These are phyloP conservation scores for Procavia capensis DNA, from an alignment of 2,113 vertebrate species.

Conservation along the genomic window DNA sequence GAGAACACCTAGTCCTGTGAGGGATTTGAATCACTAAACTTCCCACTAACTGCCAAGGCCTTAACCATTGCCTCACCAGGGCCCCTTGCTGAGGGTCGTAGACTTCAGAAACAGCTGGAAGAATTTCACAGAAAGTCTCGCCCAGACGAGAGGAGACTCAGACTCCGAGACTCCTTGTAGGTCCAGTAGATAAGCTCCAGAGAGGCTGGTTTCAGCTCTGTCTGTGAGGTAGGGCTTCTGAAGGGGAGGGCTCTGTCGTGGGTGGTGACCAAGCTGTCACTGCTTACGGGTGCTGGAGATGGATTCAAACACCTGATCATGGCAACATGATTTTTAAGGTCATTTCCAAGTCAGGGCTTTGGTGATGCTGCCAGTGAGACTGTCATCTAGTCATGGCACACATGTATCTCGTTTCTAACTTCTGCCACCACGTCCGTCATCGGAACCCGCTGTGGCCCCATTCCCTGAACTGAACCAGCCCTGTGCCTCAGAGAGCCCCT, in stretches of 20 bases:
- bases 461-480: no score
- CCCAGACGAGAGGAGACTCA: neutral
- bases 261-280: neutral
- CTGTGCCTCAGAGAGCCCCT: neutral
- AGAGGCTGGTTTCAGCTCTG: neutral
- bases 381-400: neutral
- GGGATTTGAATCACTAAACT: no score
- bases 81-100: neutral
- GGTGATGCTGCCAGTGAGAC: neutral
- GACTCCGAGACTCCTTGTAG: neutral
- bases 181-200: neutral
- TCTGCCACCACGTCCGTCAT: neutral
- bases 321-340: neutral
- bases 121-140: neutral
- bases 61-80: no score
- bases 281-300: neutral
- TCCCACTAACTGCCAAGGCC: no score
- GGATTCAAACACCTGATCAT: neutral
- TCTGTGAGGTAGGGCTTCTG: neutral
- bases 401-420: neutral
- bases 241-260: neutral
- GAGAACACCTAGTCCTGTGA: neutral
- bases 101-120: no score
- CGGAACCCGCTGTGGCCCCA: accelerated
- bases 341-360: neutral